Evolutionary conservation across 1,140 invertebrate genomes (phyloP).

Genomic region (Pogonomyrmex californicus): DNA sequence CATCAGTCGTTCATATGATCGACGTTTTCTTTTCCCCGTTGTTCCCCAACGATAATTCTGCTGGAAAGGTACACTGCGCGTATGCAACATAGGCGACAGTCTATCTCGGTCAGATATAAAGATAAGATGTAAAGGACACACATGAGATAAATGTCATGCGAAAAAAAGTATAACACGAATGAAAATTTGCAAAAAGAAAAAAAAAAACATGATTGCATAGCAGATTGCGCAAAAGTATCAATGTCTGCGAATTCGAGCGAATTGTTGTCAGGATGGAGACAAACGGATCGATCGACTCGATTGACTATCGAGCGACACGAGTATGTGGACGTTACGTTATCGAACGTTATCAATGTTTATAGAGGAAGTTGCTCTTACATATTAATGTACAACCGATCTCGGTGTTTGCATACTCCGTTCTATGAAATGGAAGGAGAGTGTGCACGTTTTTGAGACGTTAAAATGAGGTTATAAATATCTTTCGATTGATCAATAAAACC

Average conservation of each 20-base stretch:
- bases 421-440: not conserved
- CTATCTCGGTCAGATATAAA: too few relatives aligned
- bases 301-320: not conserved
- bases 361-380: not conserved
- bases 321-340: not conserved
- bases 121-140: too few relatives aligned
- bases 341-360: not conserved
- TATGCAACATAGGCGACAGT: not conserved
- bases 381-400: not conserved
- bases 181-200: conserved; percentile 5
- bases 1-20: not conserved
- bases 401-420: not conserved
- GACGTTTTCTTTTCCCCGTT: not conserved
- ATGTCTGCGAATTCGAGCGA: not conserved
- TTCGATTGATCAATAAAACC: conserved; percentile 74
- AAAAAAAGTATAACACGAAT: too few relatives aligned
- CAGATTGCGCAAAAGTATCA: not conserved
- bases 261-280: not conserved
- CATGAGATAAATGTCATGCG: too few relatives aligned
- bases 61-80: not conserved
- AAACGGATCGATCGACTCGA: not conserved
- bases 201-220: too few relatives aligned
- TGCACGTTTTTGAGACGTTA: conserved; percentile 44
- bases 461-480: conserved; percentile 74
- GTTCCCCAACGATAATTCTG: not conserved